A percentile compares a stretch with the other conserved stretches of the same genome.
Conservation (phyloP, 2,888 invertebrate species). For the Malthinus seriepunctatus region DNA sequence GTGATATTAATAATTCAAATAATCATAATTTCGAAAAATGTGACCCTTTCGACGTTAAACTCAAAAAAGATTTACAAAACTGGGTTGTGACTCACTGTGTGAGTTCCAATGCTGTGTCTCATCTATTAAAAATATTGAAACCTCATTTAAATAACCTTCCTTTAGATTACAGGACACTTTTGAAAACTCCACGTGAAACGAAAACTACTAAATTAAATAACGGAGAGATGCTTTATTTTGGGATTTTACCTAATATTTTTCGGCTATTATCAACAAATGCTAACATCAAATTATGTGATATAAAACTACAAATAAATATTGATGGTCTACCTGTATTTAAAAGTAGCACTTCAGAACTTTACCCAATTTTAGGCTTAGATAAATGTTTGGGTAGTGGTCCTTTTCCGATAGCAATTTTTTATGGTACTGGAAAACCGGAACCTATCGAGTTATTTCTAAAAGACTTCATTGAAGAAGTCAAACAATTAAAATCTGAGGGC, state of each 20-base stretch:
- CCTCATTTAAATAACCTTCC: neutral
- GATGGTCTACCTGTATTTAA: conserved; percentile 31
- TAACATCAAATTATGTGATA: conserved; percentile 1
- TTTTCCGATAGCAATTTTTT: conserved; percentile 26
- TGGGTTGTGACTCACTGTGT: neutral
- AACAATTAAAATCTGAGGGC: neutral
- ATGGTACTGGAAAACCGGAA: conserved; percentile 20
- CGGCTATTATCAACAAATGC: neutral
- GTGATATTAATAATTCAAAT: too few relatives aligned
- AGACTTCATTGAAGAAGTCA: conserved; percentile 24
- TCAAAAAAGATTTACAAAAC: too few relatives aligned
- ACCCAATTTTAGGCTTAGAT: conserved; percentile 25
- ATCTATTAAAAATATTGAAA: conserved; percentile 2
- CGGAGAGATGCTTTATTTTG: neutral
- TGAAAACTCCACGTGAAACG: conserved; percentile 3
- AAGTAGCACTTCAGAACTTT: conserved; percentile 24
- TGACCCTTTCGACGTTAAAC: too few relatives aligned
- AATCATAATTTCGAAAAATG: too few relatives aligned
- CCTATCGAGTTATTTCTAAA: conserved; percentile 17
- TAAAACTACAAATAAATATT: conserved; percentile 29
- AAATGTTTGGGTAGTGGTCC: conserved; percentile 20
- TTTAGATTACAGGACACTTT: neutral
- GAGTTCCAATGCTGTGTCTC: neutral
- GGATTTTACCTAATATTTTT: neutral
- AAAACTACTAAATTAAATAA: neutral